Percentiles rank a stretch among this genome's conserved stretches.
Evolutionary conservation across 1,140 invertebrate species (phyloP).

Genomic region (Colletes latitarsis): DNA sequence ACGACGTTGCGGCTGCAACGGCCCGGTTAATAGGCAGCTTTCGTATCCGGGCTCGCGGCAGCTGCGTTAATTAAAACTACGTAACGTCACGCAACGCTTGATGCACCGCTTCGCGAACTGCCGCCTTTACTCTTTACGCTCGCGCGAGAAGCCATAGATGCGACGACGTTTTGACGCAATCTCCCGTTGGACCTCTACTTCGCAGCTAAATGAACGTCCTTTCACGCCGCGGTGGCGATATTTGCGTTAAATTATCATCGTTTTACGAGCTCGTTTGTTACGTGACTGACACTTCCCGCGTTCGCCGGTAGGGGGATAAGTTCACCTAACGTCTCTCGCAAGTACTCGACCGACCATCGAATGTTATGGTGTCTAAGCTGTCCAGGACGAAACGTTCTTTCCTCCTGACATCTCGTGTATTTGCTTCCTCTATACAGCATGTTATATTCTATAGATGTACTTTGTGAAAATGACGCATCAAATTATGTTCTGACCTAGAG

Average conservation of each 20-base stretch:
- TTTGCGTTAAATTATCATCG: not conserved
- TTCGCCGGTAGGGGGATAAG: too few relatives aligned
- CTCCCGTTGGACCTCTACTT: not conserved
- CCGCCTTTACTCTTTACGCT: slow-evolving; percentile 10
- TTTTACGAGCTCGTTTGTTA: slow-evolving; percentile 11
- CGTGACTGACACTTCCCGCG: too few relatives aligned
- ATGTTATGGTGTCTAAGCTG: too few relatives aligned
- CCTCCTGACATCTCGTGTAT: too few relatives aligned
- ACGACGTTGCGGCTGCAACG: slow-evolving; percentile 28
- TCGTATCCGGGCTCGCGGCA: slow-evolving; percentile 24
- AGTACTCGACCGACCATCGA: too few relatives aligned
- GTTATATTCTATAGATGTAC: too few relatives aligned
- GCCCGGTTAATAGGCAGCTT: slow-evolving; percentile 59
- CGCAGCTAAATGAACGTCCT: not conserved
- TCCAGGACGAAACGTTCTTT: too few relatives aligned
- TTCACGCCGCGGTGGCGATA: not conserved
- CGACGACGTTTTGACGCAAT: slow-evolving; percentile 18
- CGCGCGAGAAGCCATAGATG: not conserved
- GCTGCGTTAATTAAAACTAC: slow-evolving; percentile 67
- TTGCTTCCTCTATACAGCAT: too few relatives aligned
- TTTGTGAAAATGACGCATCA: too few relatives aligned
- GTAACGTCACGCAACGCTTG: slow-evolving; percentile 56
- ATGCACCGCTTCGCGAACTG: slow-evolving; percentile 11
- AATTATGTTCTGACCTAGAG: too few relatives aligned
- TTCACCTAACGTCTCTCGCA: too few relatives aligned